These are phyloP conservation scores for Eumeta japonica DNA, from an alignment of 1,140 invertebrate genomes.

Conservation along the genomic window DNA sequence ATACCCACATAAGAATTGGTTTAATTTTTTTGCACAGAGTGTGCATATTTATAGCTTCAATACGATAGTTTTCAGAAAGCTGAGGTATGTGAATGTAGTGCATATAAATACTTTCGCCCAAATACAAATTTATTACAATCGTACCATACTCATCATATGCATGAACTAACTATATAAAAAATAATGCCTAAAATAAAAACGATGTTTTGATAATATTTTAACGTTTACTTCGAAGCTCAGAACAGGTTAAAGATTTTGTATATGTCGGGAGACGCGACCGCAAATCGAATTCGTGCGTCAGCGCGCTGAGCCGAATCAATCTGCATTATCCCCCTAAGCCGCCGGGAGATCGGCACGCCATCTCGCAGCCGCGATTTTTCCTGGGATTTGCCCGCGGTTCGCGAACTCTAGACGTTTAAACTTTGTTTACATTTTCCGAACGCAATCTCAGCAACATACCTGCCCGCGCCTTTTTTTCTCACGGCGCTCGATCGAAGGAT, in stretches of 20 bases:
- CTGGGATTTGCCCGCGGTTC: conserved; percentile 34
- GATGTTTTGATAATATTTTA: neutral
- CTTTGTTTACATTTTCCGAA: conserved; percentile 33
- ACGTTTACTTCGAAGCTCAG: neutral
- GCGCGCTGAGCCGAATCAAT: conserved; percentile 47
- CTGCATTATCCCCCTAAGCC: conserved; percentile 41
- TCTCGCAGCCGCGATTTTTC: conserved; percentile 41
- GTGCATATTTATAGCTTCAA: too few relatives aligned
- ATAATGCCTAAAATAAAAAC: too few relatives aligned
- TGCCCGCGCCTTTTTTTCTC: neutral
- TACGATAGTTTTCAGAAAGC: too few relatives aligned
- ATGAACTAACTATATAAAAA: too few relatives aligned
- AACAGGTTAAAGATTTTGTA: neutral
- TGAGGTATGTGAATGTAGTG: too few relatives aligned
- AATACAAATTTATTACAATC: too few relatives aligned
- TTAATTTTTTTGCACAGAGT: too few relatives aligned
- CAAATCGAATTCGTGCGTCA: conserved; percentile 51
- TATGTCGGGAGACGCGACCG: conserved; percentile 9
- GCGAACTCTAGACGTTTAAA: conserved; percentile 39
- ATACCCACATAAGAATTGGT: too few relatives aligned
- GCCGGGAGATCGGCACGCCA: conserved; percentile 31
- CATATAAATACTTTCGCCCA: too few relatives aligned
- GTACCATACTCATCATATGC: too few relatives aligned
- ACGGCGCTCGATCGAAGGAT: neutral
- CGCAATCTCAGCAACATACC: neutral